These are phyloP conservation scores for Smutsia temminckii DNA, from an alignment of 2,797 vertebrate species.

Conservation along the genomic window DNA sequence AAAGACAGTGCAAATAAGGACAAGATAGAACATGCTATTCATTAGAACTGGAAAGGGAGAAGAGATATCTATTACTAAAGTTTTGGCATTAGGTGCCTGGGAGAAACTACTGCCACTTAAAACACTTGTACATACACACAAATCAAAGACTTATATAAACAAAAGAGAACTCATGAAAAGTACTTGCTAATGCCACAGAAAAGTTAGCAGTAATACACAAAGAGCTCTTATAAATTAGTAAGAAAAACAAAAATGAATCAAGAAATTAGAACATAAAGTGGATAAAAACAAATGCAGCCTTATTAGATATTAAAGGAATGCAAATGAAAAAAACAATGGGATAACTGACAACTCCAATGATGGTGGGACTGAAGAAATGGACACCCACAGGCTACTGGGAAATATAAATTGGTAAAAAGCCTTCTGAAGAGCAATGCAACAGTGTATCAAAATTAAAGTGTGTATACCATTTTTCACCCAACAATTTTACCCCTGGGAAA, in stretches of 20 bases:
- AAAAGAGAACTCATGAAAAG: not conserved
- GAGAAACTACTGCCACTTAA: slow-evolving; percentile 32
- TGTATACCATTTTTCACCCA: not conserved
- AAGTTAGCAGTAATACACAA: not conserved
- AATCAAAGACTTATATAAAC: not conserved
- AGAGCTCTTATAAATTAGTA: not conserved
- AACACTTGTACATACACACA: not conserved
- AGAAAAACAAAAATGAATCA: not conserved
- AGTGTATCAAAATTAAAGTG: slow-evolving; percentile 37
- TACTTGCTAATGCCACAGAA: not conserved
- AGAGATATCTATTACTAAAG: not conserved
- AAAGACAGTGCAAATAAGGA: not conserved
- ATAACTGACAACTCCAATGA: not conserved
- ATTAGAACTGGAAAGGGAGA: not conserved
- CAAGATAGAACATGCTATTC: not conserved
- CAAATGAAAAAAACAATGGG: not conserved
- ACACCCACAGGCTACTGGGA: not conserved
- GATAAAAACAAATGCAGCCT: slow-evolving; percentile 25
- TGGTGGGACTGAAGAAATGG: not conserved
- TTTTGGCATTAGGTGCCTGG: not conserved
- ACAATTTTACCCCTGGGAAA: slow-evolving; percentile 18
- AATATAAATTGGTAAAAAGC: slow-evolving; percentile 18
- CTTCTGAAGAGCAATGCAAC: not conserved
- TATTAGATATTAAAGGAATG: not conserved
- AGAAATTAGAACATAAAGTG: slow-evolving; percentile 18